A percentile compares a stretch with the other conserved stretches of the same genome.
Conservation (phyloP, 2,797 vertebrate genomes). For the Alca torda region DNA sequence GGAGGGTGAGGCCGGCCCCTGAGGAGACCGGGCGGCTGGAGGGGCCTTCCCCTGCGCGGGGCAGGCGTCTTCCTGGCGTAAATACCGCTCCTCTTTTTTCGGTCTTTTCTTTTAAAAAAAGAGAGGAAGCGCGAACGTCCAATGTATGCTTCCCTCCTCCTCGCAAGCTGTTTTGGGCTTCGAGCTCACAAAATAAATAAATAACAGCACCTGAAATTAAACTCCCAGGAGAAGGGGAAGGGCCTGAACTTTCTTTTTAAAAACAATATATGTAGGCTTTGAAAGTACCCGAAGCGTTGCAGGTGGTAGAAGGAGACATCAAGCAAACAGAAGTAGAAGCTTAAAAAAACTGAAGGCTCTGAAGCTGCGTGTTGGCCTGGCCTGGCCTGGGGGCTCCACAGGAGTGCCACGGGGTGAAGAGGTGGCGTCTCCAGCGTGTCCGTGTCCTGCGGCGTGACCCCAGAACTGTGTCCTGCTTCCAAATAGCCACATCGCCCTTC, state of each 20-base stretch:
- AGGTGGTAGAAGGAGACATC: not conserved
- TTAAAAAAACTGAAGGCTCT: fast-evolving
- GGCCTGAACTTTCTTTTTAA: not conserved
- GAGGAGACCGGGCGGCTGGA: not conserved
- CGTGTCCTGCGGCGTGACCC: too few relatives aligned
- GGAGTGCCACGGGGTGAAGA: fast-evolving
- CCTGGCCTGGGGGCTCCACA: not conserved
- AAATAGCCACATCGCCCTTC: not conserved
- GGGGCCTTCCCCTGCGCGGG: not conserved
- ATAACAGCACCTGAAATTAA: not conserved
- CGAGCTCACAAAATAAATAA: not conserved
- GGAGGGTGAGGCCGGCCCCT: not conserved
- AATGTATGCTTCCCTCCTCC: fast-evolving
- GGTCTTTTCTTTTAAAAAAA: not conserved
- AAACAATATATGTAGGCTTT: not conserved
- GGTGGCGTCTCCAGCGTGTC: not conserved
- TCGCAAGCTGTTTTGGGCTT: fast-evolving
- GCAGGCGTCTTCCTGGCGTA: fast-evolving
- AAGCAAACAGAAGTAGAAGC: fast-evolving
- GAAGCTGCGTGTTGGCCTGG: not conserved
- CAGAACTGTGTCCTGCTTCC: not conserved
- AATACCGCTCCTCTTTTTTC: fast-evolving
- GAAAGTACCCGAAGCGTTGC: not conserved
- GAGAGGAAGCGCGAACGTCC: fast-evolving
- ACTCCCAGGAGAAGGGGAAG: not conserved